Base-by-base conservation (phyloP, 2,113 vertebrate species). In the Martes martes region DNA sequence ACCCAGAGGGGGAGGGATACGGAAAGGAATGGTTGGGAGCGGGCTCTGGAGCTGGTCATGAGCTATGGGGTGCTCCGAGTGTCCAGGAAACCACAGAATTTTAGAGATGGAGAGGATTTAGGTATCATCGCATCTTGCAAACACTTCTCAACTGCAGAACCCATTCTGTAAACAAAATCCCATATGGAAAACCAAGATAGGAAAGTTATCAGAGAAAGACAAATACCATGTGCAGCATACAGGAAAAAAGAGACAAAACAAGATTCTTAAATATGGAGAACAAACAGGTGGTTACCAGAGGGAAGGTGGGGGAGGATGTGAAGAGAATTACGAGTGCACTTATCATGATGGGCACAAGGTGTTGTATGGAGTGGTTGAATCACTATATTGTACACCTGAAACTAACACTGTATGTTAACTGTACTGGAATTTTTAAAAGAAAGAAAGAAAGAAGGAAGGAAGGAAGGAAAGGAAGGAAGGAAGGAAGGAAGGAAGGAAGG, bases 21-120 rank as follows among this genome's bases (percentile, higher is more conserved):
- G 65, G 89, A 84, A 89, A 81, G 26, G 16, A 50, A 23, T 33
- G 55, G 26, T 36, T 31, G 21, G 23, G 36, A 28, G 5, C 24
- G 87, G 61, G 1, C 50, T 76, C 63, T 65, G 24, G 82, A 73
- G 8, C 47, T 26, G 19, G 7, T 10, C 31, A 0, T 47, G 82
- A 57, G 52, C 65, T 24, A 3, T 19, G 6, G 16, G 3, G 10
- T n/a, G 11, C 15, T 65, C 16, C 0, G 0, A 23, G n/a, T 13
- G 24, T 31, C 74, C 14, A 26, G 9, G 21, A 67, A 36, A 24
- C 21, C 2, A 14, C 1, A 24, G 28, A 24, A 23, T 36, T 26
- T 91, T 42, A 67, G 52, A 78, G 31, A 28, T 31, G 14, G 31
- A 67, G 26, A 80, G 21, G 61, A 11, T 45, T 36, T 45, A 45